A percentile compares a stretch with the other conserved stretches of the same genome.
Evolutionary conservation across 2,797 vertebrate genomes (phyloP).

Genomic region (Chelon auratus): DNA sequence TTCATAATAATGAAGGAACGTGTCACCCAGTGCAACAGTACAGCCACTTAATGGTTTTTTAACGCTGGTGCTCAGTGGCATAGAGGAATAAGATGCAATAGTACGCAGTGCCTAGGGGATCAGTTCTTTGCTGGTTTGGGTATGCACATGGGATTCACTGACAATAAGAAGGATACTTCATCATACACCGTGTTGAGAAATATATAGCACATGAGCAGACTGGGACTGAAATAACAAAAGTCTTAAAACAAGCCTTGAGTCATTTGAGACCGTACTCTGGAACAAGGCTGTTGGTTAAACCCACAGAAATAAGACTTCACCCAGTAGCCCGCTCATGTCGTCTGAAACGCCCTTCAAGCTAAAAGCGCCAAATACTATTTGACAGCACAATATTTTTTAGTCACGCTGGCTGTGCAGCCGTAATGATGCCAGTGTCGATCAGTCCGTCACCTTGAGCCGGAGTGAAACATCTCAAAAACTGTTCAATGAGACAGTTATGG

Average conservation of each 20-base stretch:
- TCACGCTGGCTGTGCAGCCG: conserved; percentile 1
- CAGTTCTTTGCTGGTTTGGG: no score
- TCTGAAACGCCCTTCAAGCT: conserved; percentile 20
- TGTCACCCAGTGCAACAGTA: neutral
- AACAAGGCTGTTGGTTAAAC: conserved; percentile 13
- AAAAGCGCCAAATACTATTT: conserved; percentile 26
- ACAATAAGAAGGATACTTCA: no score
- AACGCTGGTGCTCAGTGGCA: no score
- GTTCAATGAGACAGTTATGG: neutral
- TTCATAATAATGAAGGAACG: conserved; percentile 1
- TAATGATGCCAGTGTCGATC: neutral
- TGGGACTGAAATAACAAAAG: neutral
- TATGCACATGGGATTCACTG: no score
- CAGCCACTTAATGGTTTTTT: neutral
- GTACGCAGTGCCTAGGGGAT: no score
- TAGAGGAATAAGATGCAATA: no score
- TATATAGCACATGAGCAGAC: no score
- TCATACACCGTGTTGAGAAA: no score
- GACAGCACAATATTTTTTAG: conserved; percentile 30
- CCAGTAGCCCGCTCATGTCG: neutral
- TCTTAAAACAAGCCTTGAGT: neutral
- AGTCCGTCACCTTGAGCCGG: conserved; percentile 7
- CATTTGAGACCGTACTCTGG: neutral
- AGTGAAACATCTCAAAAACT: conserved; percentile 6
- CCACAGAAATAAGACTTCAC: conserved; percentile 18